phyloP scores from a whole-genome alignment of 2,113 vertebrate genomes.

The Lamprotornis superbus region DNA sequence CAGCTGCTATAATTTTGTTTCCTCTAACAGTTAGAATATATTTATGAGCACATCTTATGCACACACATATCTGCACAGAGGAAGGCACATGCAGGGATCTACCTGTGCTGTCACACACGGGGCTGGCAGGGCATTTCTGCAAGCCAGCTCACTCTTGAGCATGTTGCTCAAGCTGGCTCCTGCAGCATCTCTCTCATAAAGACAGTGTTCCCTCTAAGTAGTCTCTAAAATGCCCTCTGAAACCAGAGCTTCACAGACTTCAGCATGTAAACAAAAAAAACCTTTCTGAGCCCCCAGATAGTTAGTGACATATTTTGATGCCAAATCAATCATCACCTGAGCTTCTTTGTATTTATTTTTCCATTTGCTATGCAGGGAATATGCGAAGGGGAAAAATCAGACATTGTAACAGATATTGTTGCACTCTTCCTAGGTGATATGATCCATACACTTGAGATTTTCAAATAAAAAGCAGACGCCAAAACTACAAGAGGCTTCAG shows the following conservation, averaged over 20 bases:
- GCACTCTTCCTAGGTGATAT: background rate
- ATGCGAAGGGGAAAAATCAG: background rate
- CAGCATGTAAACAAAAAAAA: background rate
- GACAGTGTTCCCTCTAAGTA: background rate
- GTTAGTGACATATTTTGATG: background rate
- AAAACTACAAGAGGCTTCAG: background rate
- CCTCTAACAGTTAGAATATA: background rate
- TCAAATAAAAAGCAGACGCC: background rate
- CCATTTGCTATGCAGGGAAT: background rate
- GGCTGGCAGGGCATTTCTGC: background rate
- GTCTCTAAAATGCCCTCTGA: background rate
- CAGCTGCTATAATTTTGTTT: slow-evolving; percentile 1
- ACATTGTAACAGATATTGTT: background rate
- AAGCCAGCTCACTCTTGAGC: background rate
- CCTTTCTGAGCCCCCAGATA: background rate
- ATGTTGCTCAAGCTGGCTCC: background rate
- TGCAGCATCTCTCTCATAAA: background rate
- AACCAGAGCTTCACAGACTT: background rate
- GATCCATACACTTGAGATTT: background rate
- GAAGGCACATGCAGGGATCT: rapidly evolving
- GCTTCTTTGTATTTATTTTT: background rate
- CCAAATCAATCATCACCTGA: background rate
- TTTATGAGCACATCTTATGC: background rate
- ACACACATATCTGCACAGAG: background rate
- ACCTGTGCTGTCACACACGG: background rate